Base-by-base conservation (phyloP, 2,888 invertebrate genomes). In the Steinernema scapterisci region DNA sequence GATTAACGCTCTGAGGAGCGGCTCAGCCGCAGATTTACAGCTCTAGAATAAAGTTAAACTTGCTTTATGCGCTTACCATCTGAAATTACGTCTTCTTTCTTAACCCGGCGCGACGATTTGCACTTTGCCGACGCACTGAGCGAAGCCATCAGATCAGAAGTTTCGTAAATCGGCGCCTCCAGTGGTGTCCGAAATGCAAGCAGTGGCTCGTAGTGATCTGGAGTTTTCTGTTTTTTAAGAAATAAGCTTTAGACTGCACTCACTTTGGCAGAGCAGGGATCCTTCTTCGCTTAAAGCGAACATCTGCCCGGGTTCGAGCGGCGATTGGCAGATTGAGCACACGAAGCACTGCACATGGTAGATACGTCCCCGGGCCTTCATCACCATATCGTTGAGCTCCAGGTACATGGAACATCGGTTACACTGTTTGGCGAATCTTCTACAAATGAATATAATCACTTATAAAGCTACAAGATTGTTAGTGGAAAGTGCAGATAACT, bases 321-420 rank as follows among this genome's bases (percentile, higher is more conserved):
- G 91, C 48, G 92, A 91, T 71, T 93, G 92, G 88, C 95, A 95
- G 51, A 93, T 75, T 92, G 76, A 77, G 75, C 95, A 95, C 45
- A 93, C 92, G 90, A 95, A 95, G 89, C 95, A 95, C 81, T 92
- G 91, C 75, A 95, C 91, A 88, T 95, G 95, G 89, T 93, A 95
- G 76, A 95, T 93, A 85, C 92, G 90, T 82, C 94, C 94, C 54
- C 93, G 90, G 0, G 94, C 95, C 77, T 94, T 90, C 95, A 95
- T 95, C 86, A 95, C 94, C 87, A 95, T 90, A 89, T 95, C 95
- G 85, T 93, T 92, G 51, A 94, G 92, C 9, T 93, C 92, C 86
- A 95, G 94, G 6, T 93, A 93, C 72, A 92, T 91, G 31, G 92
- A 92, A 87, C 95, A 95, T 70, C 94, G 91, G 9, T 93, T 92